phyloP scores from a whole-genome alignment of 2,797 vertebrate species.

The Periparus ater region DNA sequence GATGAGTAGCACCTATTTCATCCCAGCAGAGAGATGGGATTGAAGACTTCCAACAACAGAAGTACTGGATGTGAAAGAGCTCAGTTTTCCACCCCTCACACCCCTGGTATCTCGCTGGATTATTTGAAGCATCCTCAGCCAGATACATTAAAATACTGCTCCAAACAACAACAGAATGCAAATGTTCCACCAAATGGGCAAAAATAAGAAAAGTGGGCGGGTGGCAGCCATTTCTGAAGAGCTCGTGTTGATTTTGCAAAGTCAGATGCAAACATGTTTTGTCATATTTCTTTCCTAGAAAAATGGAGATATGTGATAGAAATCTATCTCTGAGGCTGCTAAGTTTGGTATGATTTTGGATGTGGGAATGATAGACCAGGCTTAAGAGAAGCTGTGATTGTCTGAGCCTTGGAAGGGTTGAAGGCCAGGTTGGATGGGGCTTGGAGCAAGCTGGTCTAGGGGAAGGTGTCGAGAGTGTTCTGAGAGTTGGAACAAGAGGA shows the following conservation, averaged over 20 bases:
- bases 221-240: not conserved
- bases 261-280: not conserved
- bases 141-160: not conserved
- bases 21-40: not conserved
- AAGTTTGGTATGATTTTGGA: not conserved
- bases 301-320: not conserved
- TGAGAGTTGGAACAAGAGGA: not conserved
- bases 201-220: not conserved
- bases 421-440: not conserved
- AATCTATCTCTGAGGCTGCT: not conserved
- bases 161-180: not conserved
- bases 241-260: not conserved
- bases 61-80: not conserved
- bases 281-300: not conserved
- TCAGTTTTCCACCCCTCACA: not conserved
- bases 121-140: conserved; percentile 16
- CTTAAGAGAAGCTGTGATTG: not conserved
- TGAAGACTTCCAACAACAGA: not conserved
- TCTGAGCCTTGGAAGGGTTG: not conserved
- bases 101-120: rapidly evolving
- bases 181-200: not conserved
- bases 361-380: not conserved
- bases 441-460: not conserved
- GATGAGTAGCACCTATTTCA: not conserved
- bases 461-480: not conserved